Evolutionary conservation across 2,797 vertebrate genomes (phyloP).

Genomic region (Pogoniulus pusillus): DNA sequence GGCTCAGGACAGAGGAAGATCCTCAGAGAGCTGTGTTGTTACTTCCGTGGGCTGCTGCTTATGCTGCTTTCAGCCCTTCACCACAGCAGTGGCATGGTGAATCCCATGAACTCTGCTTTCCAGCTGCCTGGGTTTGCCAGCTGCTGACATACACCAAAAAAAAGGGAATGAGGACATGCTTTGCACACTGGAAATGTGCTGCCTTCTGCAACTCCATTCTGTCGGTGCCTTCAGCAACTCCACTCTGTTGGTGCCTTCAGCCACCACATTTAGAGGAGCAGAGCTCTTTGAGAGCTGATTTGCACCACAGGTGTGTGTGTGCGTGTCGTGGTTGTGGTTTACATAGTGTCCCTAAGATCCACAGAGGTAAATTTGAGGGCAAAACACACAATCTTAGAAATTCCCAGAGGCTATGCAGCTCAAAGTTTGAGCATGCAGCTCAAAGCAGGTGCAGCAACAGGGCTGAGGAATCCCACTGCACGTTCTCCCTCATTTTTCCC

Average conservation of each 20-base stretch:
- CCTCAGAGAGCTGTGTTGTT: not conserved
- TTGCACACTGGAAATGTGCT: not conserved
- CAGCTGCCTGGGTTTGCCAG: rapidly evolving
- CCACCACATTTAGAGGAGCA: not conserved
- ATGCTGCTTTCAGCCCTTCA: not conserved
- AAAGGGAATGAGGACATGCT: not conserved
- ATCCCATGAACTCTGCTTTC: not conserved
- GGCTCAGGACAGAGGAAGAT: not conserved
- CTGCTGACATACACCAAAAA: not conserved
- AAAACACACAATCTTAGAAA: not conserved
- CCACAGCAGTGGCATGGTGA: rapidly evolving
- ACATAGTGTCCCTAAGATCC: not conserved
- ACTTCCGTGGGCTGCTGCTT: not conserved
- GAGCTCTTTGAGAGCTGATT: not conserved
- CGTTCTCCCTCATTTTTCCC: not conserved
- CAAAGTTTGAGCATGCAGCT: not conserved
- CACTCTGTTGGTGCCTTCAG: rapidly evolving
- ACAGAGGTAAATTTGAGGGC: not conserved
- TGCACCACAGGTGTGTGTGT: not conserved
- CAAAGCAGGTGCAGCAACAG: not conserved
- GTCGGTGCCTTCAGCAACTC: too few relatives aligned
- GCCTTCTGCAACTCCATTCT: not conserved
- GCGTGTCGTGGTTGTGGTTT: rapidly evolving
- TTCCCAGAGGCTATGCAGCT: not conserved
- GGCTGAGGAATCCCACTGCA: not conserved